These are phyloP conservation scores for Oxytorus armatus DNA, from an alignment of 2,888 invertebrate genomes.

Conservation along the genomic window DNA sequence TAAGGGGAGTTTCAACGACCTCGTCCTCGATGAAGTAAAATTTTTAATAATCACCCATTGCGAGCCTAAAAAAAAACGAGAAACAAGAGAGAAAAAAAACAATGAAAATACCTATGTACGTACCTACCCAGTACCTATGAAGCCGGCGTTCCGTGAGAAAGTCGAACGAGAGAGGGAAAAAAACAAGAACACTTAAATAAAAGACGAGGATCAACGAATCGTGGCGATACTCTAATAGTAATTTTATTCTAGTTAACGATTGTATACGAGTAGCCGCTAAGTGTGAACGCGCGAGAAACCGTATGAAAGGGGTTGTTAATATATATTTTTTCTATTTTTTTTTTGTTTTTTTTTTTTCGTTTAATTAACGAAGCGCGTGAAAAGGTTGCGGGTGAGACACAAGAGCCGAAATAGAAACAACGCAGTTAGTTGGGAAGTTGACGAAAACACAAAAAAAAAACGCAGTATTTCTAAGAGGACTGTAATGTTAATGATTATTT, in stretches of 20 bases:
- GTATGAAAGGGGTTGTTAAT: constrained; percentile 54
- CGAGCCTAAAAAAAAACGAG: constrained; percentile 67
- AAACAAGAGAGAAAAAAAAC: constrained; percentile 61
- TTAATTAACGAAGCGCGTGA: background rate
- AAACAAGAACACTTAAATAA: constrained; percentile 57
- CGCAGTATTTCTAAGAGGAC: constrained; percentile 84
- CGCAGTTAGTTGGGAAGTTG: constrained; percentile 43
- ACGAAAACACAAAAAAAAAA: constrained; percentile 64
- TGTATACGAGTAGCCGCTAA: constrained; percentile 84
- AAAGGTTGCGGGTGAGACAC: constrained; percentile 33
- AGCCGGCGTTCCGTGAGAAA: constrained; percentile 59
- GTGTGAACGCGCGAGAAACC: constrained; percentile 70
- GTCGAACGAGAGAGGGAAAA: constrained; percentile 44
- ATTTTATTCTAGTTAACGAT: constrained; percentile 84
- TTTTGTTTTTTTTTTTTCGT: constrained; percentile 39
- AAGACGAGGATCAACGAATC: constrained; percentile 69
- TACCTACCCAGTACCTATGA: constrained; percentile 70
- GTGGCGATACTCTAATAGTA: constrained; percentile 78
- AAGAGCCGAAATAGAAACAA: constrained; percentile 63
- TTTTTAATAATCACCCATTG: constrained; percentile 22
- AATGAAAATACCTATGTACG: constrained; percentile 62
- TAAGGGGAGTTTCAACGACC: constrained; percentile 45
- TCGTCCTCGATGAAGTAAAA: constrained; percentile 55
- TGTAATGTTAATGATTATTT: constrained; percentile 84
- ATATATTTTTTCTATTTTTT: too few species aligned